phyloP scores from a whole-genome alignment of 2,797 vertebrate species.

The Intellagama lesueurii region DNA sequence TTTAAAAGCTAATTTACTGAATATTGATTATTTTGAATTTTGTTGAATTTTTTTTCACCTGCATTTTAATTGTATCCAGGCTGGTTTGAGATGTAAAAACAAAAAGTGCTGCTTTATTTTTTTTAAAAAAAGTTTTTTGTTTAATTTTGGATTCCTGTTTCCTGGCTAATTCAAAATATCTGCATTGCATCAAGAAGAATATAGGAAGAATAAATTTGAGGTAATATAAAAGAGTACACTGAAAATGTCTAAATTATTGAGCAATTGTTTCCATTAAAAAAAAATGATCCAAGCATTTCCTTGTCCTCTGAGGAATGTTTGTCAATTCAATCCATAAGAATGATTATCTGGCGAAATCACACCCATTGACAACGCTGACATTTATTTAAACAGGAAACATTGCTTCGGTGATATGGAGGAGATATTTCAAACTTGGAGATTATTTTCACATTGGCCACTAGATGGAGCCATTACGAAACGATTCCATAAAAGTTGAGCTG shows the following conservation, averaged over 20 bases:
- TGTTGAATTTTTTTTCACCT: neutral
- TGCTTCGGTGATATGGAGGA: neutral
- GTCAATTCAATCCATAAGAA: neutral
- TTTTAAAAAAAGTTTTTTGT: neutral
- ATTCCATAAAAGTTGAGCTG: neutral
- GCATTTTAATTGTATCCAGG: neutral
- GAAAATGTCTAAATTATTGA: neutral
- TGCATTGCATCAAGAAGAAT: neutral
- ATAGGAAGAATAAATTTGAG: neutral
- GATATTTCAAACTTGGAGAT: neutral
- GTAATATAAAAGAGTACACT: neutral
- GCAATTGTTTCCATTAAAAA: neutral
- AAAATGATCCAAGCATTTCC: neutral
- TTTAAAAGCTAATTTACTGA: neutral
- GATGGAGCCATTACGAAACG: slow-evolving; percentile 43
- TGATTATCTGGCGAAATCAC: neutral
- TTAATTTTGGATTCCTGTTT: neutral
- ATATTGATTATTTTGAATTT: neutral
- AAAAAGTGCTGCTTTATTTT: neutral
- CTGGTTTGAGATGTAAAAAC: neutral
- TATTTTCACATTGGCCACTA: slow-evolving; percentile 45
- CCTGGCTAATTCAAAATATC: neutral
- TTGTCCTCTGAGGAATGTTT: neutral
- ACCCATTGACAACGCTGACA: neutral
- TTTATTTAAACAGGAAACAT: neutral